Evolutionary conservation across 2,797 vertebrate species (phyloP).

Genomic region (Geotrypetes seraphini): DNA sequence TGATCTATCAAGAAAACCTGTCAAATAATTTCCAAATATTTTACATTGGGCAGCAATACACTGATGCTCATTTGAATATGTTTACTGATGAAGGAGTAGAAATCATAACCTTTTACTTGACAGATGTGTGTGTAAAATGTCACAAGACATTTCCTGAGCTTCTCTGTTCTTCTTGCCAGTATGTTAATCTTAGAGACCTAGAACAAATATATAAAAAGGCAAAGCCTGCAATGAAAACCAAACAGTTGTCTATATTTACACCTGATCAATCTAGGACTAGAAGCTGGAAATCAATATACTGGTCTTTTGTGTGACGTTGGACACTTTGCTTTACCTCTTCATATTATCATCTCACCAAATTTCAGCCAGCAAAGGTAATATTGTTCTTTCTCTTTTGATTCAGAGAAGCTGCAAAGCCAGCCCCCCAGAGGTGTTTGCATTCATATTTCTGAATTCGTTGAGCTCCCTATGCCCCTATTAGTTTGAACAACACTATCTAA

Average conservation of each 20-base stretch:
- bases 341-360: too few species aligned
- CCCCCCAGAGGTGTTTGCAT: too few species aligned
- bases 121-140: constrained; percentile 52
- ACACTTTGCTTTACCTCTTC: too few species aligned
- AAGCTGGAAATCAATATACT: too few species aligned
- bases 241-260: constrained; percentile 21
- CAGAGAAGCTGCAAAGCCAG: too few species aligned
- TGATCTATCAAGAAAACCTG: constrained; percentile 8
- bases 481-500: too few species aligned
- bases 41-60: constrained; percentile 23
- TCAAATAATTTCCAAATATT: constrained; percentile 23
- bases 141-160: constrained; percentile 53
- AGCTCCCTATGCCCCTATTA: too few species aligned
- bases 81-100: constrained; percentile 50
- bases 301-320: too few species aligned
- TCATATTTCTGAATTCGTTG: too few species aligned
- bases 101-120: constrained; percentile 62
- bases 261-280: constrained; percentile 11
- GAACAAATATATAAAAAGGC: constrained; percentile 34
- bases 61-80: constrained; percentile 47
- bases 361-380: too few species aligned
- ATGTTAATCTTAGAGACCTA: constrained; percentile 36
- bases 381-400: too few species aligned
- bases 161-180: constrained; percentile 45
- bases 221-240: constrained; percentile 18